phyloP scores from a whole-genome alignment of 2,797 vertebrate genomes.

The Tauraco hartlaubi region DNA sequence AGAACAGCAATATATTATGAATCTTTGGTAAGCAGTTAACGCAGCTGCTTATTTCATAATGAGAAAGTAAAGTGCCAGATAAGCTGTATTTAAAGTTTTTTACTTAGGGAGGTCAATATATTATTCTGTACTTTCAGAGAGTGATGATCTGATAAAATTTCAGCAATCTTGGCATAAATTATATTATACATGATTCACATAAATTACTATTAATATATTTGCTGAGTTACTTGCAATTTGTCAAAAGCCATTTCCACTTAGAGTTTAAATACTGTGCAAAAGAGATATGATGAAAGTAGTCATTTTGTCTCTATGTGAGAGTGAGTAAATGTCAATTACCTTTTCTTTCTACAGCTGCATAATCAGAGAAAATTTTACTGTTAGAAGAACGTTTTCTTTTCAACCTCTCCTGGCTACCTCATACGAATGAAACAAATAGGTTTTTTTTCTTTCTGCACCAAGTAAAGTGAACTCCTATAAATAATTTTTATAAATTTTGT shows the following conservation, averaged over 20 bases:
- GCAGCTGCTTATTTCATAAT: slow-evolving; percentile 38
- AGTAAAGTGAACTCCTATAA: slow-evolving; percentile 48
- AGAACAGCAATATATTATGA: not conserved
- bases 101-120: slow-evolving; percentile 11
- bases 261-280: slow-evolving; percentile 57
- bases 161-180: slow-evolving; percentile 45
- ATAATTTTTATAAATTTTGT: slow-evolving; percentile 40
- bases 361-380: slow-evolving; percentile 52
- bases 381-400: slow-evolving; percentile 39
- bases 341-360: slow-evolving; percentile 47
- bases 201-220: slow-evolving; percentile 60
- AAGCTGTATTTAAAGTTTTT: slow-evolving; percentile 47
- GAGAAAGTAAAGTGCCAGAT: slow-evolving; percentile 21
- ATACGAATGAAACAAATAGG: slow-evolving; percentile 1
- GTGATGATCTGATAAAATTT: slow-evolving; percentile 64
- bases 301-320: slow-evolving; percentile 62
- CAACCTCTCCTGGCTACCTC: not conserved
- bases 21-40: not conserved
- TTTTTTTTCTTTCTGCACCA: slow-evolving; percentile 61
- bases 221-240: slow-evolving; percentile 61
- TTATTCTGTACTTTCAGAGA: slow-evolving; percentile 34
- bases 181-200: not conserved
- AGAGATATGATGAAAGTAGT: slow-evolving; percentile 65
- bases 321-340: slow-evolving; percentile 71
- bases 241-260: slow-evolving; percentile 56